Evolutionary conservation across 1,140 invertebrate species (phyloP).

Genomic region (Gyrodactylus bullatarudis): DNA sequence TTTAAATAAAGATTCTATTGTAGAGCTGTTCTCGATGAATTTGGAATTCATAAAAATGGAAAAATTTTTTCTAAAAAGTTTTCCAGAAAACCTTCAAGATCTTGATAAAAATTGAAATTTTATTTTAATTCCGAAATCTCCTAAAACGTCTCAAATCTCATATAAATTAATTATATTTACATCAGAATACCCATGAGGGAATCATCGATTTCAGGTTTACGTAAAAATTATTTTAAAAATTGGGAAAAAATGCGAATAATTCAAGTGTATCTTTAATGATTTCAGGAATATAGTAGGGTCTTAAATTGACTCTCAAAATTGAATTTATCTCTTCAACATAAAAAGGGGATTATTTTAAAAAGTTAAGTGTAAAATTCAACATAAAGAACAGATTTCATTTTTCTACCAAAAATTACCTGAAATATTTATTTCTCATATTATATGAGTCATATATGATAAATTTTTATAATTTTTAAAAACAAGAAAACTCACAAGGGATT

Average conservation of each 20-base stretch:
- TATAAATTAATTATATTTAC: no score
- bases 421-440: background rate
- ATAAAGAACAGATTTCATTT: background rate
- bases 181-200: no score
- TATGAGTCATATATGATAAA: background rate
- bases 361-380: background rate
- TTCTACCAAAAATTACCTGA: background rate
- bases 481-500: constrained; percentile 48
- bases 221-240: no score
- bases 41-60: background rate
- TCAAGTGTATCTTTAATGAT: no score
- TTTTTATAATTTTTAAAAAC: background rate
- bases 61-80: no score
- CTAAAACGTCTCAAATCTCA: background rate
- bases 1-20: no score
- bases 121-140: background rate
- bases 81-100: no score
- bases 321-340: background rate
- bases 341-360: background rate
- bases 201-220: no score
- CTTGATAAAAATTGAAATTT: no score
- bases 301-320: no score
- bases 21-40: background rate
- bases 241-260: no score
- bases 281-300: no score